Percentiles rank a stretch among this genome's conserved stretches.
Conservation (phyloP, 2,888 invertebrate genomes). For the Pyralis farinalis region DNA sequence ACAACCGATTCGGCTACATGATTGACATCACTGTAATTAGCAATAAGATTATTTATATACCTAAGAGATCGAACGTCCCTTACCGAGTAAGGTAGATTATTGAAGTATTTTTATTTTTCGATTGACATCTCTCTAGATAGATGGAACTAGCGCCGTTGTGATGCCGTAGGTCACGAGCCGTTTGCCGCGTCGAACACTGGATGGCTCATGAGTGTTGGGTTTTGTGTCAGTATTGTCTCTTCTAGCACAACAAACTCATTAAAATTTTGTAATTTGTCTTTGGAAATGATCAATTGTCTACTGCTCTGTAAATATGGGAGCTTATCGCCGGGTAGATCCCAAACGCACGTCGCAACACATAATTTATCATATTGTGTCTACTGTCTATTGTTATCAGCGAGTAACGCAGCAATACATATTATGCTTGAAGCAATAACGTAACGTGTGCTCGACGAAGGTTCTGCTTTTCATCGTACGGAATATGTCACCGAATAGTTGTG, state of each 20-base stretch:
- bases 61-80: slow-evolving; percentile 81
- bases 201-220: slow-evolving; percentile 33
- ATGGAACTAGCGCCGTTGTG: slow-evolving; percentile 36
- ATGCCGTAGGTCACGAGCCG: slow-evolving; percentile 18
- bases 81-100: slow-evolving; percentile 80
- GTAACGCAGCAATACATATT: slow-evolving; percentile 61
- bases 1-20: slow-evolving; percentile 66
- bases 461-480: slow-evolving; percentile 65
- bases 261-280: slow-evolving; percentile 72
- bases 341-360: slow-evolving; percentile 70
- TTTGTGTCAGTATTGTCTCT: slow-evolving; percentile 60
- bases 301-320: slow-evolving; percentile 78
- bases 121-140: slow-evolving; percentile 65
- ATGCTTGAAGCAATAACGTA: slow-evolving; percentile 73
- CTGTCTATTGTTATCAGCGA: slow-evolving; percentile 53
- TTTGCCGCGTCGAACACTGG: slow-evolving; percentile 21
- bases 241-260: slow-evolving; percentile 70
- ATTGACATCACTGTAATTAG: slow-evolving; percentile 69
- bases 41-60: slow-evolving; percentile 78
- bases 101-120: slow-evolving; percentile 71
- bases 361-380: slow-evolving; percentile 49
- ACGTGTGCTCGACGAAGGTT: slow-evolving; percentile 66
- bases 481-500: slow-evolving; percentile 70
- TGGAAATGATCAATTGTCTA: slow-evolving; percentile 79
- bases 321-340: slow-evolving; percentile 76